Evolutionary conservation across 2,113 vertebrate genomes (phyloP).

Genomic region (Meleagris gallopavo): DNA sequence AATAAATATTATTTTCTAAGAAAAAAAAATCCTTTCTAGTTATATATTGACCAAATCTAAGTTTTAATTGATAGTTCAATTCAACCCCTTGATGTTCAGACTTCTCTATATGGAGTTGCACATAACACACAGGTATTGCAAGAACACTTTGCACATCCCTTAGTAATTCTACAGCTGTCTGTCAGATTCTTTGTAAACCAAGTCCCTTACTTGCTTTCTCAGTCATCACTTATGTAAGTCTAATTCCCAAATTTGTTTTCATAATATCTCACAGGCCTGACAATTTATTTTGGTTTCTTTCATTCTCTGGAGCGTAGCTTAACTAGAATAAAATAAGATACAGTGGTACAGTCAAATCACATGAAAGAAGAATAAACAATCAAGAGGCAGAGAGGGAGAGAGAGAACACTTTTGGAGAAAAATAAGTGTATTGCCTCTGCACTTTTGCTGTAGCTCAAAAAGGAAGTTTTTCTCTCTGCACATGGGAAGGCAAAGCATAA

Average conservation of each 20-base stretch:
- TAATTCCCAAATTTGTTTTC: not conserved
- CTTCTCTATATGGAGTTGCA: not conserved
- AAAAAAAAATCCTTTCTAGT: not conserved
- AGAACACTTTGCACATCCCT: not conserved
- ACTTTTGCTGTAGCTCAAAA: too few species aligned
- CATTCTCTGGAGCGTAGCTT: not conserved
- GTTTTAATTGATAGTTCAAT: not conserved
- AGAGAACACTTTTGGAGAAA: not conserved
- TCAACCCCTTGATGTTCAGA: not conserved
- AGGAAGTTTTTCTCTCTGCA: not conserved
- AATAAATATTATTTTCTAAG: not conserved
- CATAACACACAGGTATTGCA: too few species aligned
- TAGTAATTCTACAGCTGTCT: not conserved
- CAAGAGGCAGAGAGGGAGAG: not conserved
- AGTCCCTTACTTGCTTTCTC: not conserved
- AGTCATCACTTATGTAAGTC: rapidly evolving
- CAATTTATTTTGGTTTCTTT: not conserved
- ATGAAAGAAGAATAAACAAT: not conserved
- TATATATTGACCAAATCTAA: not conserved
- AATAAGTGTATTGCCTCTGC: not conserved
- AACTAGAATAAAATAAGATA: not conserved
- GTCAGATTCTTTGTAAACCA: not conserved
- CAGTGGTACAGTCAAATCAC: rapidly evolving
- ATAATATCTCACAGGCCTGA: not conserved
- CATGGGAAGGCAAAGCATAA: not conserved